Conservation (phyloP, 2,113 vertebrate genomes). For the Lasiurus cinereus region DNA sequence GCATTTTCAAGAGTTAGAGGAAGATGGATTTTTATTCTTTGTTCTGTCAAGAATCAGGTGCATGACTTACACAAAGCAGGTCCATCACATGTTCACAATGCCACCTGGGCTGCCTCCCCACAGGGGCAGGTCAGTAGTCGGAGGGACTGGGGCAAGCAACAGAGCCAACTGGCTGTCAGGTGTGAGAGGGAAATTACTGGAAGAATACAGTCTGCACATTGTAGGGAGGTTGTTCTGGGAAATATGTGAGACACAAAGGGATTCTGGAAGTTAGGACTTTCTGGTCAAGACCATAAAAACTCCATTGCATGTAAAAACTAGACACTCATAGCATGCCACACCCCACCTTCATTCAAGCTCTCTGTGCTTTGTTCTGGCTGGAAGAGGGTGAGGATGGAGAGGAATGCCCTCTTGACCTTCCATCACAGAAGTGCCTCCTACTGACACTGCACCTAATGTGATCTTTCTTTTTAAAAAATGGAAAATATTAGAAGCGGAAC, state of each 20-base stretch:
- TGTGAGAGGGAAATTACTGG: neutral
- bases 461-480: neutral
- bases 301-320: neutral
- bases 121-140: neutral
- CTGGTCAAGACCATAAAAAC: neutral
- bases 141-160: neutral
- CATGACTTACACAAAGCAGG: neutral
- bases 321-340: rapidly evolving
- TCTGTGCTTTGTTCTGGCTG: neutral
- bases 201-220: neutral
- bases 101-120: neutral
- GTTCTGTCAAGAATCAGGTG: neutral
- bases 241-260: neutral
- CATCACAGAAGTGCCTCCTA: neutral
- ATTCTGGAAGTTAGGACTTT: neutral
- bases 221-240: neutral
- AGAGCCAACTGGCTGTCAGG: neutral
- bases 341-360: neutral
- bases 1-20: neutral
- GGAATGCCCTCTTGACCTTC: neutral
- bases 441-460: neutral
- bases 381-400: neutral
- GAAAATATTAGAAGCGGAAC: neutral
- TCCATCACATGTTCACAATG: neutral
- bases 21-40: neutral